Evolutionary conservation across 2,888 invertebrate species (phyloP).

Genomic region (Sepioteuthis lessoniana): DNA sequence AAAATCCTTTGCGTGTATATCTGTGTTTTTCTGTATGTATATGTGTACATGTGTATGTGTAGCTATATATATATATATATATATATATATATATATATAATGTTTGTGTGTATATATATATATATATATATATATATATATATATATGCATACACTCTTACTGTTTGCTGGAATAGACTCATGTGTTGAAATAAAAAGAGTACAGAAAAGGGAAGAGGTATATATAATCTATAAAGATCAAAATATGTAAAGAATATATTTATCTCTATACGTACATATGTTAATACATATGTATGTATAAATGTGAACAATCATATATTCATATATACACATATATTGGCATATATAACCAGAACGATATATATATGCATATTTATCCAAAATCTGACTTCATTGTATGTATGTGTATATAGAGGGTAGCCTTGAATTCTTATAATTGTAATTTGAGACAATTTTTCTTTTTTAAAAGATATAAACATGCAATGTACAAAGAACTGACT

Average conservation of each 20-base stretch:
- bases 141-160: neutral
- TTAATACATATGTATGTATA: neutral
- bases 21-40: neutral
- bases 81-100: slow-evolving; percentile 37
- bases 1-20: neutral
- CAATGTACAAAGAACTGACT: neutral
- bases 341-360: neutral
- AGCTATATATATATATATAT: neutral
- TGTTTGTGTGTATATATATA: neutral
- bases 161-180: neutral
- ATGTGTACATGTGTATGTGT: neutral
- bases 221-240: neutral
- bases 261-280: neutral
- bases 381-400: neutral
- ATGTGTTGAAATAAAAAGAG: neutral
- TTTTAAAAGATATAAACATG: neutral
- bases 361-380: neutral
- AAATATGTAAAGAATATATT: slow-evolving; percentile 25
- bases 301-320: neutral
- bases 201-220: neutral
- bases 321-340: neutral
- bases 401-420: neutral
- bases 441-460: neutral
- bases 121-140: neutral
- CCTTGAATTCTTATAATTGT: neutral